Evolutionary conservation across 2,888 invertebrate genomes (phyloP), one percentile per base, ranked within the genome.

Genomic region (Patella pellucida): DNA sequence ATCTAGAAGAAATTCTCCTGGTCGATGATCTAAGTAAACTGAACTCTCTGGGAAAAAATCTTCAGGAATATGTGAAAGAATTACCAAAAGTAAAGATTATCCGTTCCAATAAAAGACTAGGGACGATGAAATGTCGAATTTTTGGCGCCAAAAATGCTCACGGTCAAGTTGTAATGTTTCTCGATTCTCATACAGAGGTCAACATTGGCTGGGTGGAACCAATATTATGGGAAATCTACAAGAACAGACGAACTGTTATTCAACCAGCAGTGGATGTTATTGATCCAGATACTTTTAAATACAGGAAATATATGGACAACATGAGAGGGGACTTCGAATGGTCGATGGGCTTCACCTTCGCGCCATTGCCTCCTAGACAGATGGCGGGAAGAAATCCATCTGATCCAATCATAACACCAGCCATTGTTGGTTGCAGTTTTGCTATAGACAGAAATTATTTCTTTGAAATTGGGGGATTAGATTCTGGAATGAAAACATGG

Each of bases 141-240:
- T 11, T 74, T 52, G 77, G 77, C 15, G 73, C 73, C 7, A 62
- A 72, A 31, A 16, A 52, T 16, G 76, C 76, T 4, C 19, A 72
- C 62, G 77, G 68, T 15, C 71, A 74, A n/a, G 74, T 77, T 14
- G 12, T 77, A 11, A 74, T 77, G 52, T 77, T 56, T 52, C 52
- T 76, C 23, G 76, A 76, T 51, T 76, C 76, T 0, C 76, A 76
- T 41, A 73, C 73, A 1, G 76, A 76, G 52, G 76, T 73, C 19
- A 76, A 74, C 50, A 16, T 23, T 14, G 77, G 77, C 7, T 77
- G 77, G 74, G 54, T 77, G 7, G 77, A 77, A 69, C 77, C 77
- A 12, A 68, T 77, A 27, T 19, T 74, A 7, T 74, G 67, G 70
- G 74, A 77, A 62, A 72, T 77, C 52, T 71, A 74, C 31, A 68